Conservation (phyloP, 2,888 invertebrate genomes). For the Drymonia ruficornis region DNA sequence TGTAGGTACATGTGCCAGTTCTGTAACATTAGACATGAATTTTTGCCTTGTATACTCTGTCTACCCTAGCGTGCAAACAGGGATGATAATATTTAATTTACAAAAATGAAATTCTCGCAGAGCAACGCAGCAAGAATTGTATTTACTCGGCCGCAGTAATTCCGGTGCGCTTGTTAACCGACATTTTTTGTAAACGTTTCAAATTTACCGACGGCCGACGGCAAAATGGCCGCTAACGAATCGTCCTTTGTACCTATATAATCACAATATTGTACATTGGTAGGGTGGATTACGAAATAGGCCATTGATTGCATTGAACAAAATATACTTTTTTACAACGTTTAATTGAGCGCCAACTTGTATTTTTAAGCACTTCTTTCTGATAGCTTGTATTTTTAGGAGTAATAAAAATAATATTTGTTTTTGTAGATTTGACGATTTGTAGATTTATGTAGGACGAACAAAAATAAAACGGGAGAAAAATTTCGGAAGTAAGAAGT, state of each 20-base stretch:
- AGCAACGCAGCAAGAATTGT: conserved; percentile 21
- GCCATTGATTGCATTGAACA: not conserved
- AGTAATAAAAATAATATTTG: too few species aligned
- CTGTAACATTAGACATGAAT: too few species aligned
- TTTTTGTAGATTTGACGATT: too few species aligned
- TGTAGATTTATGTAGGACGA: too few species aligned
- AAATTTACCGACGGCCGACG: conserved; percentile 27
- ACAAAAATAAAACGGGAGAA: too few species aligned
- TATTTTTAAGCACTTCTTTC: not conserved
- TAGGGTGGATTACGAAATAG: conserved; percentile 13
- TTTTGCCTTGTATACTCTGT: too few species aligned
- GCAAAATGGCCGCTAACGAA: conserved; percentile 35
- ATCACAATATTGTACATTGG: conserved; percentile 24
- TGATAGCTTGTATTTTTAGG: too few species aligned
- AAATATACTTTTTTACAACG: not conserved
- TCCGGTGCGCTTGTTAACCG: conserved; percentile 37
- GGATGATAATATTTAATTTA: not conserved
- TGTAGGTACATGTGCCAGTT: too few species aligned
- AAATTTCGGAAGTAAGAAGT: too few species aligned
- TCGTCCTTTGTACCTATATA: conserved; percentile 28
- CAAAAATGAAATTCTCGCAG: not conserved
- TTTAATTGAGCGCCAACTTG: not conserved
- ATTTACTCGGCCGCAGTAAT: conserved; percentile 31
- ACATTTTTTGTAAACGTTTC: conserved; percentile 39
- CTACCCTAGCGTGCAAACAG: too few species aligned